Conservation (phyloP, 2,113 vertebrate species). For the Varanus salvator region DNA sequence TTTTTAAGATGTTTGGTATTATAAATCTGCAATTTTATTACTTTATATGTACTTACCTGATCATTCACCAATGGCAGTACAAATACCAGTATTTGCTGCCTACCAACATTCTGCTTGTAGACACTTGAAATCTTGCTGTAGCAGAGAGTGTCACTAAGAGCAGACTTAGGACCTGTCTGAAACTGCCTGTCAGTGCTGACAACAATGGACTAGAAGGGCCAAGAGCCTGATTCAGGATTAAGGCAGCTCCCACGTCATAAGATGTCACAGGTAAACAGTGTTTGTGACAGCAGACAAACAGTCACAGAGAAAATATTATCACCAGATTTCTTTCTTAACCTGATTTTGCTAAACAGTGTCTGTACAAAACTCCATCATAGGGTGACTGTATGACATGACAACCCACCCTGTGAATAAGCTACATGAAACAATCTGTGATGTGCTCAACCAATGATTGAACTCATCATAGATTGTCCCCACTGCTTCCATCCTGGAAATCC, state of each 20-base stretch:
- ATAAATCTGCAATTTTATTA: background rate
- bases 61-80: background rate
- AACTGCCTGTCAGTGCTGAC: too few relatives aligned
- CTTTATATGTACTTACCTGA: background rate
- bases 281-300: conserved; percentile 12
- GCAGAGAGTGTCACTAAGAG: background rate
- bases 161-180: background rate
- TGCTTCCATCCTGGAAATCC: too few relatives aligned
- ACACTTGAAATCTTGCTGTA: background rate
- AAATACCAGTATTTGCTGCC: background rate
- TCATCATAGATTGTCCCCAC: too few relatives aligned
- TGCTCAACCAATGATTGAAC: too few relatives aligned
- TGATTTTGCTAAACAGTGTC: background rate
- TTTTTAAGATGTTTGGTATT: background rate
- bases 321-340: conserved; percentile 16
- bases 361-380: conserved; percentile 8
- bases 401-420: too few relatives aligned
- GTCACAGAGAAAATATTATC: background rate
- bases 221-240: background rate
- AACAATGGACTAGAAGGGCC: too few relatives aligned
- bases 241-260: background rate
- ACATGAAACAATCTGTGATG: too few relatives aligned
- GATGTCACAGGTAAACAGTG: background rate
- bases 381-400: background rate
- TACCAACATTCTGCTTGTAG: background rate